These are phyloP conservation scores for Iguana delicatissima DNA, from an alignment of 2,797 vertebrate species.

Conservation along the genomic window DNA sequence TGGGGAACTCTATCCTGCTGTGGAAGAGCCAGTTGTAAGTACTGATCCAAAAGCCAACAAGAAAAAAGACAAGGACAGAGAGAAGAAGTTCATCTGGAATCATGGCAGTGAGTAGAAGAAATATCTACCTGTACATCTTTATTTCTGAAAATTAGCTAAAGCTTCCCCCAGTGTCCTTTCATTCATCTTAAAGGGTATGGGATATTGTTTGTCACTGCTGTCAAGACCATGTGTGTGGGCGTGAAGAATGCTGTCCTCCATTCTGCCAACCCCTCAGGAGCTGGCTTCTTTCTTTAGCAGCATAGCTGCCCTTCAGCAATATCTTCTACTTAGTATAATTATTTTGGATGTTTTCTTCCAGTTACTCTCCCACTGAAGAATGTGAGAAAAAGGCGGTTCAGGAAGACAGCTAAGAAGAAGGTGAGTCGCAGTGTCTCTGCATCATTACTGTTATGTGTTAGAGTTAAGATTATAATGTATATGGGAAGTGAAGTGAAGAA, in stretches of 20 bases:
- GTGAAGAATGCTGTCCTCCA: not conserved
- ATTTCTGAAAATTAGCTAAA: not conserved
- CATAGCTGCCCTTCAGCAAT: not conserved
- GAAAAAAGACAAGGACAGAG: constrained; percentile 96
- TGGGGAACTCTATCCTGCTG: constrained; percentile 95
- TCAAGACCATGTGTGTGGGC: not conserved
- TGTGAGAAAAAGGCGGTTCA: constrained; percentile 92
- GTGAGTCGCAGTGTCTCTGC: constrained; percentile 70
- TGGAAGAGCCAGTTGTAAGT: constrained; percentile 92
- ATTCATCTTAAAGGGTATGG: not conserved
- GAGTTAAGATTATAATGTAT: not conserved
- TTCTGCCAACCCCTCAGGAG: constrained; percentile 3
- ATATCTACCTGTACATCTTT: not conserved
- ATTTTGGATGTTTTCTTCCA: constrained; percentile 76
- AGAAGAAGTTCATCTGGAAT: constrained; percentile 98
- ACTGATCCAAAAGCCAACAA: constrained; percentile 94
- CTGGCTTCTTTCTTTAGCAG: constrained; percentile 34
- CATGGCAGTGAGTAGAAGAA: constrained; percentile 87
- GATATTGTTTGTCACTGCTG: not conserved
- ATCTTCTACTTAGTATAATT: constrained; percentile 33
- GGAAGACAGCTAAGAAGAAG: constrained; percentile 95
- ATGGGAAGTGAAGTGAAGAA: not conserved
- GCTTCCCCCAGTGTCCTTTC: not conserved
- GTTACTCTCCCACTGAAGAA: constrained; percentile 95
- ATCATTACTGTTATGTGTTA: not conserved